These are phyloP conservation scores for Dione juno DNA, from an alignment of 2,888 invertebrate genomes.

Conservation along the genomic window DNA sequence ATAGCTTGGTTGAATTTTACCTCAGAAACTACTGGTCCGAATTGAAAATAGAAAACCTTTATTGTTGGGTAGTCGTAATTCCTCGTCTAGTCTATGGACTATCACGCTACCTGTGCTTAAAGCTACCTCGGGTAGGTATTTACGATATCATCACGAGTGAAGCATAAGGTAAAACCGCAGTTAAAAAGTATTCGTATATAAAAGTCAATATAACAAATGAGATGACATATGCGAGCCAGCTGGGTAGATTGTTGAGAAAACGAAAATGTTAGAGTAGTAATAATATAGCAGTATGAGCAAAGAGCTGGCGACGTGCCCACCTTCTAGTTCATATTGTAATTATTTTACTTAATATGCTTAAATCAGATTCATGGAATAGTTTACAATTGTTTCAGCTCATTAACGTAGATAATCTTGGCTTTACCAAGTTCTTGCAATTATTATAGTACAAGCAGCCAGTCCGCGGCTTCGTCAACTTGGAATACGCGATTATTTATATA, in stretches of 20 bases:
- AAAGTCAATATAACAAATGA: slow-evolving; percentile 29
- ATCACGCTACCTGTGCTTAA: no score
- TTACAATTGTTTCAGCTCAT: slow-evolving; percentile 20
- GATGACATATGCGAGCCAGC: slow-evolving; percentile 28
- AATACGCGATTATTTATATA: no score
- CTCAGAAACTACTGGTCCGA: no score
- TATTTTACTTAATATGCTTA: slow-evolving; percentile 32
- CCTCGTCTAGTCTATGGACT: no score
- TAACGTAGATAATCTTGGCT: slow-evolving; percentile 7
- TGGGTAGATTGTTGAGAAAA: slow-evolving; percentile 28
- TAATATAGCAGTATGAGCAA: slow-evolving; percentile 28
- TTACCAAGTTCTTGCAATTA: not conserved
- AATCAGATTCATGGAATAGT: slow-evolving; percentile 26
- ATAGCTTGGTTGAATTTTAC: no score
- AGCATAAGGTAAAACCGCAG: no score
- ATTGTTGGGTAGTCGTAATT: no score
- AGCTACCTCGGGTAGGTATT: no score
- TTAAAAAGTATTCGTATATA: slow-evolving; percentile 7
- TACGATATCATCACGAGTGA: no score
- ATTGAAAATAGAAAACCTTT: no score
- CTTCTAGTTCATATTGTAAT: slow-evolving; percentile 31
- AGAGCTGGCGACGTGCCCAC: slow-evolving; percentile 34
- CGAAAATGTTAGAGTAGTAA: slow-evolving; percentile 30
- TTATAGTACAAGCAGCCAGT: not conserved
- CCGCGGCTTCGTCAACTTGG: no score